Percentiles rank a stretch among this genome's conserved stretches.
Conservation (phyloP, 2,888 invertebrate genomes). For the Cyrtodaria siliqua region DNA sequence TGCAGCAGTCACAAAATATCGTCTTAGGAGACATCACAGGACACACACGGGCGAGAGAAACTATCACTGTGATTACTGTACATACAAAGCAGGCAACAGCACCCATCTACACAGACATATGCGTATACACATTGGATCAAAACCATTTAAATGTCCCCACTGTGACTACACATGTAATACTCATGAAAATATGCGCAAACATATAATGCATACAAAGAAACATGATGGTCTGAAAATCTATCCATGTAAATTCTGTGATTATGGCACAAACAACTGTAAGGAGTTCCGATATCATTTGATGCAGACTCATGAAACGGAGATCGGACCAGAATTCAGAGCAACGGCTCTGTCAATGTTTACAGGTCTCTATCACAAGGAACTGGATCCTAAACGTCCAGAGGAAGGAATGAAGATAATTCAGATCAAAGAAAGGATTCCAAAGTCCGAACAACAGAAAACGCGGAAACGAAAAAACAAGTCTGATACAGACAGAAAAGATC, state of each 20-base stretch:
- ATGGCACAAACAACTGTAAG: slow-evolving; percentile 89
- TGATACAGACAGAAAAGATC: background rate
- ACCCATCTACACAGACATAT: slow-evolving; percentile 84
- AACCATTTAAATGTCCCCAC: slow-evolving; percentile 86
- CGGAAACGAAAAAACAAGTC: background rate
- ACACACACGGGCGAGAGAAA: slow-evolving; percentile 84
- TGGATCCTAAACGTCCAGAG: slow-evolving; percentile 74
- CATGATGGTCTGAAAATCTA: slow-evolving; percentile 93
- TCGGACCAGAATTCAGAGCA: slow-evolving; percentile 64
- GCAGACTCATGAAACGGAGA: slow-evolving; percentile 86
- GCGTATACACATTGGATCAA: slow-evolving; percentile 85
- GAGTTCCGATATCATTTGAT: slow-evolving; percentile 90
- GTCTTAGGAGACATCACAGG: slow-evolving; percentile 82
- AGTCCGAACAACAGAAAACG: slow-evolving; percentile 12
- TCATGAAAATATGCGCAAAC: slow-evolving; percentile 95
- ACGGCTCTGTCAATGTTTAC: slow-evolving; percentile 76
- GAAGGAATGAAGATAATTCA: slow-evolving; percentile 79
- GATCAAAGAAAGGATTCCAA: slow-evolving; percentile 70
- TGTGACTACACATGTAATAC: slow-evolving; percentile 90
- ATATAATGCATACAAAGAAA: slow-evolving; percentile 92
- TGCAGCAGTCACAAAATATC: slow-evolving; percentile 87
- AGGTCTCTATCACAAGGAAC: slow-evolving; percentile 75
- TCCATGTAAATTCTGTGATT: slow-evolving; percentile 91
- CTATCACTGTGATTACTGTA: slow-evolving; percentile 84
- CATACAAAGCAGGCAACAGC: slow-evolving; percentile 83